Evolutionary conservation across 2,888 invertebrate species (phyloP).

Genomic region (Allophyes oxyacanthae): DNA sequence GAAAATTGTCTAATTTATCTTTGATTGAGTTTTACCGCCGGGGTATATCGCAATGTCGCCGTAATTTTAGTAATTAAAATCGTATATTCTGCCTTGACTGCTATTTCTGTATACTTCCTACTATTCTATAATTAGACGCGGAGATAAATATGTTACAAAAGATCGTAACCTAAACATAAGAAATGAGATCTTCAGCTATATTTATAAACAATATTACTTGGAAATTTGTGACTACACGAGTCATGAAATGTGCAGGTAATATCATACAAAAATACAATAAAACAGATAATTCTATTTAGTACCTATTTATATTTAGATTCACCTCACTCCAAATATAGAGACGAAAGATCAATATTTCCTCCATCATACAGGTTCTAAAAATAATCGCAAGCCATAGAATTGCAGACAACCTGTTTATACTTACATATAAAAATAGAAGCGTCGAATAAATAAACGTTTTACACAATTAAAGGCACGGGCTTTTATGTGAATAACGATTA

Average conservation of each 20-base stretch:
- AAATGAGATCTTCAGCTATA: slow-evolving; percentile 3
- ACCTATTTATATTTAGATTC: no score
- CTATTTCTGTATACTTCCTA: slow-evolving; percentile 4
- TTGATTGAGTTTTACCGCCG: slow-evolving; percentile 30
- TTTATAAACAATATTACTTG: slow-evolving; percentile 28
- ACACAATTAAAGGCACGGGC: slow-evolving; percentile 37
- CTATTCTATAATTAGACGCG: slow-evolving; percentile 14
- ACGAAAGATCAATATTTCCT: slow-evolving; percentile 19
- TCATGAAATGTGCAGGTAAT: neutral
- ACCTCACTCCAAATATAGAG: neutral
- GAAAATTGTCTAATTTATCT: slow-evolving; percentile 34
- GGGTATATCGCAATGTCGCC: neutral
- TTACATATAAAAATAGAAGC: slow-evolving; percentile 38
- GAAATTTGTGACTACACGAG: neutral
- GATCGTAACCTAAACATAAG: slow-evolving; percentile 9
- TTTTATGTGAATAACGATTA: slow-evolving; percentile 37
- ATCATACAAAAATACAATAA: no score
- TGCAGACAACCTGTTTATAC: slow-evolving; percentile 27
- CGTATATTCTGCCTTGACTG: slow-evolving; percentile 1
- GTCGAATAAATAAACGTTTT: slow-evolving; percentile 34
- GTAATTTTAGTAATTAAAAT: slow-evolving; percentile 23
- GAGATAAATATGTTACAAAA: slow-evolving; percentile 15
- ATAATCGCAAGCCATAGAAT: slow-evolving; percentile 35
- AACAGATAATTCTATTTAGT: no score
- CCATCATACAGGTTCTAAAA: slow-evolving; percentile 31